phyloP scores from a whole-genome alignment of 2,797 vertebrate species.

The Galaxias olidus region DNA sequence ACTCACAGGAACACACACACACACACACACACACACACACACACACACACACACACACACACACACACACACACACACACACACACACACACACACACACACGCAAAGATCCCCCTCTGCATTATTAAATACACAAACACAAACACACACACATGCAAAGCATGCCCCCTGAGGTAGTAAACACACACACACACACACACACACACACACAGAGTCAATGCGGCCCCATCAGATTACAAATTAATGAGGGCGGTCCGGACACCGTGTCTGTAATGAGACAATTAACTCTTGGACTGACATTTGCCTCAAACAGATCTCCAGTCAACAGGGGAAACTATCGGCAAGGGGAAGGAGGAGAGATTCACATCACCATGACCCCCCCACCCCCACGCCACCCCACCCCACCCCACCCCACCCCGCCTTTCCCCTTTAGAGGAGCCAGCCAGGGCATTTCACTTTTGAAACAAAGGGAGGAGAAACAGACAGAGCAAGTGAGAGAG shows the following conservation, averaged over 20 bases:
- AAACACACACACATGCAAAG: neutral
- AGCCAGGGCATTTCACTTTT: constrained; percentile 13
- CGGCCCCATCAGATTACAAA: constrained; percentile 51
- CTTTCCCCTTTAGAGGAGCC: neutral
- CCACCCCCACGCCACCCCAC: too few species aligned
- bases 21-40: neutral
- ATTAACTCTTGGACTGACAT: constrained; percentile 54
- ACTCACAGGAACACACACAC: neutral
- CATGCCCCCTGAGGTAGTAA: too few species aligned
- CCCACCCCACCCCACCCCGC: too few species aligned
- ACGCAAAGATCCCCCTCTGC: too few species aligned
- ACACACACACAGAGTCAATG: constrained; percentile 21
- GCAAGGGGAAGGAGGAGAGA: neutral
- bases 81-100: constrained; percentile 4
- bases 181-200: neutral
- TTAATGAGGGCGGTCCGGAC: constrained; percentile 56
- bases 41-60: neutral
- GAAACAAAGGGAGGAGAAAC: neutral
- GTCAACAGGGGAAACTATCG: constrained; percentile 31
- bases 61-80: neutral
- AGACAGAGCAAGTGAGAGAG: neutral
- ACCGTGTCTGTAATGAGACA: constrained; percentile 53
- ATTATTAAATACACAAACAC: neutral
- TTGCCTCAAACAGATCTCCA: constrained; percentile 40
- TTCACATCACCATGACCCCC: too few species aligned